Evolutionary conservation across 2,797 vertebrate genomes (phyloP).

Genomic region (Scyliorhinus canicula): DNA sequence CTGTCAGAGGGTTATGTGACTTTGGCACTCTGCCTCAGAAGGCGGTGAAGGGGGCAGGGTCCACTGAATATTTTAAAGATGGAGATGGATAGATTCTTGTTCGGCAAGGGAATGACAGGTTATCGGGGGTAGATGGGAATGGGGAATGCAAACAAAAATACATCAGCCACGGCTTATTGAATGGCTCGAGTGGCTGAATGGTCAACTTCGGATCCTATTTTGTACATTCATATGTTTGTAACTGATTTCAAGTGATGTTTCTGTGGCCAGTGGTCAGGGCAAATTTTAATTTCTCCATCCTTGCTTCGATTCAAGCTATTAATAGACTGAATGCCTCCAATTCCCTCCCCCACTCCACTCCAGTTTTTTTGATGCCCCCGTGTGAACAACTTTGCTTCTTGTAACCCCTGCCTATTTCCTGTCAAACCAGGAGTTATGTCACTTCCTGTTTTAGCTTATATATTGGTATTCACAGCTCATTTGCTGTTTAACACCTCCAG

Average conservation of each 20-base stretch:
- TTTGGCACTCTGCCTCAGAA: too few species aligned
- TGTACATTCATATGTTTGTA: too few species aligned
- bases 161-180: too few species aligned
- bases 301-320: background rate
- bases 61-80: too few species aligned
- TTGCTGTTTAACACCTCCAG: conserved; percentile 3
- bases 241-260: background rate
- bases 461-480: background rate
- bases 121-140: too few species aligned
- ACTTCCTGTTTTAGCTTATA: background rate
- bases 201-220: too few species aligned
- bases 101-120: too few species aligned
- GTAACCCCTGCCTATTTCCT: background rate
- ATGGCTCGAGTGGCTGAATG: too few species aligned
- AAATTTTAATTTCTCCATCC: background rate
- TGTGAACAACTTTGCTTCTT: background rate
- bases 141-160: too few species aligned
- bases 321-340: background rate
- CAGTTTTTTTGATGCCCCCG: background rate
- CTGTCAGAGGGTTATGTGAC: too few species aligned
- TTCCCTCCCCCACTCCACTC: background rate
- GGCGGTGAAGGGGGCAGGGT: too few species aligned
- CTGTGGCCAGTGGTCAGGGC: background rate
- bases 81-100: too few species aligned
- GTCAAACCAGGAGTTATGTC: background rate